These are phyloP conservation scores for Cyclopterus lumpus DNA, from an alignment of 2,797 vertebrate species.

Conservation along the genomic window DNA sequence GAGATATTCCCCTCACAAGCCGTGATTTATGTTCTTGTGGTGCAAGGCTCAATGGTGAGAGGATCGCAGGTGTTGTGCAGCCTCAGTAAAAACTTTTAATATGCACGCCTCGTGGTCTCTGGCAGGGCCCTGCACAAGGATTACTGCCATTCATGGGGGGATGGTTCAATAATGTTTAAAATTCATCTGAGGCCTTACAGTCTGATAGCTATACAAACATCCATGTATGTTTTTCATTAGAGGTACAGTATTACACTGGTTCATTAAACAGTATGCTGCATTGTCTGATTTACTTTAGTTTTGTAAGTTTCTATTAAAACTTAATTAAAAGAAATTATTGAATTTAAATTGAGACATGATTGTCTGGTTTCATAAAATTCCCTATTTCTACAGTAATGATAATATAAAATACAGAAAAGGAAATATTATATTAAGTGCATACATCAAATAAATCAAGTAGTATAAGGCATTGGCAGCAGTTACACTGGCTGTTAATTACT, in stretches of 20 bases:
- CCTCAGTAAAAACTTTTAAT: conserved; percentile 83
- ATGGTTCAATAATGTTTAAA: conserved; percentile 82
- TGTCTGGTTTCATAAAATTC: neutral
- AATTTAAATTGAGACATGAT: conserved; percentile 11
- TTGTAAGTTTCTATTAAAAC: neutral
- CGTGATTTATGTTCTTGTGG: conserved; percentile 83
- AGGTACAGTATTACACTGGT: conserved; percentile 34
- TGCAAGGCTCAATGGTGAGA: conserved; percentile 67
- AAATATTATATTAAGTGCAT: neutral
- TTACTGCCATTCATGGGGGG: conserved; percentile 66
- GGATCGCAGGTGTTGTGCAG: conserved; percentile 79
- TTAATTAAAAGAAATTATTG: neutral
- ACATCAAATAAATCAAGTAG: neutral
- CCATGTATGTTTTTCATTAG: conserved; percentile 35
- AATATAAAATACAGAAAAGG: conserved; percentile 7
- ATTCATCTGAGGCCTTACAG: conserved; percentile 71
- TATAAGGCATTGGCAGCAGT: conserved; percentile 4
- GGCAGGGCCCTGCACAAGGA: conserved; percentile 64
- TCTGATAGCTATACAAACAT: conserved; percentile 59
- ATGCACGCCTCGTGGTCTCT: conserved; percentile 79
- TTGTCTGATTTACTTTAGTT: conserved; percentile 5
- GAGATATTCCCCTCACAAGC: conserved; percentile 83
- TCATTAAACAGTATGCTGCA: neutral
- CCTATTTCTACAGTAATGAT: neutral
- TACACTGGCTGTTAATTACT: conserved; percentile 54